Evolutionary conservation across 2,797 vertebrate genomes (phyloP).

Genomic region (Geotrypetes seraphini): DNA sequence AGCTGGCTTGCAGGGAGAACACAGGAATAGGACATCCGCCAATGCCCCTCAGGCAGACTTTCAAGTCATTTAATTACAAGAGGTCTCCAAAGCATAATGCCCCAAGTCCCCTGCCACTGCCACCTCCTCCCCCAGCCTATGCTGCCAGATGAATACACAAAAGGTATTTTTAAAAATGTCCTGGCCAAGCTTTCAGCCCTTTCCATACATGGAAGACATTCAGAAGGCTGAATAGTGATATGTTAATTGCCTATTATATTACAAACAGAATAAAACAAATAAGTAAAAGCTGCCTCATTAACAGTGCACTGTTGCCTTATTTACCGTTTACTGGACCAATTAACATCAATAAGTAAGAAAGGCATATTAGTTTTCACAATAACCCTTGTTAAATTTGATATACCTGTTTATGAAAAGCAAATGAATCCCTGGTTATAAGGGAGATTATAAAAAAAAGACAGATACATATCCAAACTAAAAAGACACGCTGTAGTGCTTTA

Average conservation of each 20-base stretch:
- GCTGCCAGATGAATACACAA: slow-evolving; percentile 15
- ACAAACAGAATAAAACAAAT: slow-evolving; percentile 35
- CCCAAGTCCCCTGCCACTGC: too few relatives aligned
- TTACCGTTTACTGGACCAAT: slow-evolving; percentile 28
- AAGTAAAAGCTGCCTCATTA: slow-evolving; percentile 32
- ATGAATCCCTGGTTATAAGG: neutral
- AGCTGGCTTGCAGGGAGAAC: slow-evolving; percentile 55
- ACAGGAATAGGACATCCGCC: slow-evolving; percentile 55
- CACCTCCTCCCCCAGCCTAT: slow-evolving; percentile 27
- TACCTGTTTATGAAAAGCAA: slow-evolving; percentile 22
- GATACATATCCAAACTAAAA: neutral
- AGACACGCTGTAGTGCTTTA: neutral
- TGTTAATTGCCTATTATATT: slow-evolving; percentile 38
- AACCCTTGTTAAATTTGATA: slow-evolving; percentile 20
- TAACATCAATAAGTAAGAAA: slow-evolving; percentile 34
- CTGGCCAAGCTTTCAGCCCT: slow-evolving; percentile 19
- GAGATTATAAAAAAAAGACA: neutral
- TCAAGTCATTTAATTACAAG: slow-evolving; percentile 51
- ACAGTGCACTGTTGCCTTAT: slow-evolving; percentile 32
- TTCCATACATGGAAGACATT: slow-evolving; percentile 22
- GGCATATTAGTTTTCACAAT: slow-evolving; percentile 22
- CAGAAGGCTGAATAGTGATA: slow-evolving; percentile 22
- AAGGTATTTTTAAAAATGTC: slow-evolving; percentile 29
- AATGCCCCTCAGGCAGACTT: slow-evolving; percentile 69
- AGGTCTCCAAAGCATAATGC: slow-evolving; percentile 24